Conservation (phyloP, 2,113 vertebrate genomes). For the Cercopithecus mona region DNA sequence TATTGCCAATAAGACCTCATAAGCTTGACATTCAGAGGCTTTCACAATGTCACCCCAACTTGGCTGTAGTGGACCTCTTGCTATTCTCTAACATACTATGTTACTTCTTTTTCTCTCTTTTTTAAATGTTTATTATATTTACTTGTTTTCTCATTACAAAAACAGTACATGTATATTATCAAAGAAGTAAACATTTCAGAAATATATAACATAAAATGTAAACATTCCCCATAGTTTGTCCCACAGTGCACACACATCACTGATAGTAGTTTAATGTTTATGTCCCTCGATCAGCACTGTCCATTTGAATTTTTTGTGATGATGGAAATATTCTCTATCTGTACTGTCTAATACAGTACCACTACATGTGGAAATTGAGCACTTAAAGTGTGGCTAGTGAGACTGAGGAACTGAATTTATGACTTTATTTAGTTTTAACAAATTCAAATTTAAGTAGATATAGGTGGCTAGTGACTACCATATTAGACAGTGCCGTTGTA, state of each 20-base stretch:
- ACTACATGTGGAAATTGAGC: background rate
- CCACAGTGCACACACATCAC: background rate
- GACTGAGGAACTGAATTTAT: background rate
- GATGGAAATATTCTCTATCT: background rate
- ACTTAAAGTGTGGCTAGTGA: background rate
- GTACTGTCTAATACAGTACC: background rate
- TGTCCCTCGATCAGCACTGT: background rate
- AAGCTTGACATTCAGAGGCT: background rate
- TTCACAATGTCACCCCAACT: background rate
- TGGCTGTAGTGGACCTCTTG: background rate
- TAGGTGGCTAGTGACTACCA: background rate
- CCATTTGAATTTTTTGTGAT: background rate
- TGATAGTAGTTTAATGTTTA: background rate
- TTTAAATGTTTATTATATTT: background rate
- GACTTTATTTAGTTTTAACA: background rate
- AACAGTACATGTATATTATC: background rate
- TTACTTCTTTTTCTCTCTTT: background rate
- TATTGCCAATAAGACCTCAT: background rate
- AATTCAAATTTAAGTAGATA: constrained; percentile 19
- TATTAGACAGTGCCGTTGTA: background rate
- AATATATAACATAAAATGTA: background rate
- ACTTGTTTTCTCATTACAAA: background rate
- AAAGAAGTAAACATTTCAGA: background rate
- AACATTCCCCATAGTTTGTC: background rate
- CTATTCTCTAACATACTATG: background rate